Evolutionary conservation across 1,140 invertebrate species (phyloP), one percentile per base, ranked within the genome.

Genomic region (Listronotus bonariensis): DNA sequence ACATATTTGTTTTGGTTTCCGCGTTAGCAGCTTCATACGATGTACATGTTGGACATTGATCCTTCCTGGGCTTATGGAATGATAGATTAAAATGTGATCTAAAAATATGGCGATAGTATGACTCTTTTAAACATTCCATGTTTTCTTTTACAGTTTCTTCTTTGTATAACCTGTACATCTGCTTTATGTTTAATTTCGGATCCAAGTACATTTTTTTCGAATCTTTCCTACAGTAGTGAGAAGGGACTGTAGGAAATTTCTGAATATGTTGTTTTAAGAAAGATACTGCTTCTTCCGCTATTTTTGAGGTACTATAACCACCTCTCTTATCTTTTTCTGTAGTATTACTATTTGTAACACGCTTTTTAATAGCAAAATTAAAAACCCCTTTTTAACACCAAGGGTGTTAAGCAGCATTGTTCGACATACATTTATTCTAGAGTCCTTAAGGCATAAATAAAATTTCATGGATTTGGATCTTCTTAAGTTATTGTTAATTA

Each of bases 111-210:
- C 43, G 43, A 46, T 46, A 46, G 14, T 46, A 46, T 6, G 4
- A 6, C 14, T 46, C 43, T 46, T 46, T 46, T 46, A 46, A 46
- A 46, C 43, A 46, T 46, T 46, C 43, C 43, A 46, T 46, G 14
- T n/a, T n/a, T 6, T 9, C 14, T 14, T 46, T n/a, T 46, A n/a
- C 14, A 46, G 4, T 6, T 46, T 46, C 43, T 46, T 46, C 14
- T 46, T 46, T 46, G 14, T 46, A 46, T n/a, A 46, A 46, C 14
- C 14, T 46, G 43, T 46, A 46, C 43, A 46, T 46, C 14, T 46
- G 43, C 1, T 2, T 3, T 6, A 46, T 46, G 14, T 46, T 46
- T n/a, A 46, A 46, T 46, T 46, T 46, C 14, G 43, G 43, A 46
- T 46, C 18, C 43, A 46, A 46, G 43, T 46, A 46, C 14, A 6